These are phyloP conservation scores for Xiphophorus maculatus DNA, from an alignment of 2,113 vertebrate genomes.

Conservation along the genomic window DNA sequence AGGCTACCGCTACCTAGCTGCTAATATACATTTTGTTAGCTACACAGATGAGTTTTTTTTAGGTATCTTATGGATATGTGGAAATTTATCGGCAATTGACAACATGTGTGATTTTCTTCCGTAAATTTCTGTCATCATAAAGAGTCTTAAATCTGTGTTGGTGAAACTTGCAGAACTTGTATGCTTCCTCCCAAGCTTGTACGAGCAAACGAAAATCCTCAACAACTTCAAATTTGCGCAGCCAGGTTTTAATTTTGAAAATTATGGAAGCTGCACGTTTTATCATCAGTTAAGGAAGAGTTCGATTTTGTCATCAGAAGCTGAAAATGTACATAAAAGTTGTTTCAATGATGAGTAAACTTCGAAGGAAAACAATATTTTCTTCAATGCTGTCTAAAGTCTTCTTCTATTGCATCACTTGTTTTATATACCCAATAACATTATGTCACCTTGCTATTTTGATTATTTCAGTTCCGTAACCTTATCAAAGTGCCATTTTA, in stretches of 20 bases:
- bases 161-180: background rate
- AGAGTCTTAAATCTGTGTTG: too few relatives aligned
- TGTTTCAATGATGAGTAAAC: background rate
- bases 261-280: background rate
- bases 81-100: too few relatives aligned
- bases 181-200: background rate
- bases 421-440: background rate
- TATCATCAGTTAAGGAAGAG: background rate
- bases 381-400: background rate
- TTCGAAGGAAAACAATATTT: background rate
- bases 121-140: too few relatives aligned
- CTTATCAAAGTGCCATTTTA: background rate
- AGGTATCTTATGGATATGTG: too few relatives aligned
- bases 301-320: background rate
- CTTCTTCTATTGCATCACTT: background rate
- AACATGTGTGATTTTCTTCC: too few relatives aligned
- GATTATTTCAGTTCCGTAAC: too few relatives aligned
- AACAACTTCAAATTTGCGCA: background rate
- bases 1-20: too few relatives aligned
- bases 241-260: background rate
- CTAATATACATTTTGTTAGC: too few relatives aligned
- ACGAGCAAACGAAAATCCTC: background rate
- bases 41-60: too few relatives aligned
- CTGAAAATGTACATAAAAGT: background rate
- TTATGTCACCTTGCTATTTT: too few relatives aligned